Conservation (phyloP, 2,888 invertebrate genomes). For the Crioceris asparagi region DNA sequence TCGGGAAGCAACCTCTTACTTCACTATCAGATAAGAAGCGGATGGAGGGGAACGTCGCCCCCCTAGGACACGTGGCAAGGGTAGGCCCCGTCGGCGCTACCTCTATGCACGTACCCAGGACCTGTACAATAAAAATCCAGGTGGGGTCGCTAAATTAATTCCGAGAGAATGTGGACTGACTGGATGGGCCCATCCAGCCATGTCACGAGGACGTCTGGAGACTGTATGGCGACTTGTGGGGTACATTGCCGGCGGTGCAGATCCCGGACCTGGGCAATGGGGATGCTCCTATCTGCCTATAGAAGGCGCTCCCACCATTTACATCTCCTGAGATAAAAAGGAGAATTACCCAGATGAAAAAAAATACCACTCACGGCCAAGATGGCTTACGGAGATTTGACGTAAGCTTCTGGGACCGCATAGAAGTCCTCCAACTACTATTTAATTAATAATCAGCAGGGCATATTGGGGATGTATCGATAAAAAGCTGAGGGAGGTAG, state of each 20-base stretch:
- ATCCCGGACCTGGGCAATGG: too few species aligned
- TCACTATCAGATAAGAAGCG: conserved; percentile 6
- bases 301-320: too few species aligned
- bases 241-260: too few species aligned
- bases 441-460: conserved; percentile 23
- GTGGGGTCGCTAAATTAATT: conserved; percentile 23
- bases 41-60: conserved; percentile 9
- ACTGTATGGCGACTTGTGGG: conserved; percentile 25
- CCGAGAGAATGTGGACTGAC: conserved; percentile 18
- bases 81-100: conserved; percentile 14
- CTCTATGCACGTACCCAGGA: conserved; percentile 26
- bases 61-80: conserved; percentile 9
- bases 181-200: conserved; percentile 7
- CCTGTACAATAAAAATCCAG: conserved; percentile 24
- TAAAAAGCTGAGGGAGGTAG: conserved; percentile 14
- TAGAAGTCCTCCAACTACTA: conserved; percentile 12
- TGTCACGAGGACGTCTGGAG: conserved; percentile 11
- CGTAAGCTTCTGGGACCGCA: conserved; percentile 8
- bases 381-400: conserved; percentile 19
- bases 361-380: conserved; percentile 19
- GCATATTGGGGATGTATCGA: conserved; percentile 26
- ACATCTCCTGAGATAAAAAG: too few species aligned
- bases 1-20: conserved; percentile 2
- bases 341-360: conserved; percentile 16
- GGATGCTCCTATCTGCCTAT: too few species aligned